Base-by-base conservation (phyloP, 2,797 vertebrate genomes). In the Typhlichthys subterraneus region DNA sequence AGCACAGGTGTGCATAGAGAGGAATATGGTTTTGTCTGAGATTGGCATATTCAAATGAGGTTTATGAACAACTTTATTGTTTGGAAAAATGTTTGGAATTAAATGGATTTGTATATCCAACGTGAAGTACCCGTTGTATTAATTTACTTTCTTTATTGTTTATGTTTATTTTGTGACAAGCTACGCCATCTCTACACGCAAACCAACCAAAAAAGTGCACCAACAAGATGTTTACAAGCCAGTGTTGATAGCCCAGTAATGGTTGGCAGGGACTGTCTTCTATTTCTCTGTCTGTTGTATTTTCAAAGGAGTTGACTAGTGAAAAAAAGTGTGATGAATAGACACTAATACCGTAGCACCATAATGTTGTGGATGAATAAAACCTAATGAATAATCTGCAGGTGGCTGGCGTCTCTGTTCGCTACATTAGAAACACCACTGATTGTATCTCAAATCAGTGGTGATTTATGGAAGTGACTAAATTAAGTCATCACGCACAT, bases 381-480 rank as follows among this genome's bases (percentile, higher is more conserved):
- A 63, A 45, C 33, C 31, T 4, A 4, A 45, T 64, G 65, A 73
- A 70, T 69, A 69, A 77, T 64, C 62, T 81, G 72, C 75, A 76
- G 74, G 70, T 76, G 61, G 62, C 63, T 75, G 73, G 59, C 15
- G 33, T 76, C 63, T 71, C 65, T 51, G 70, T 74, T 75, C 33
- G 23, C 54, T 77, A 66, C 57, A 77, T 71, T 72, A 70, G 57
- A 53, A 46, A 61, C 57, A 53, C 61, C 52, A 63, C 55, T 73
- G 65, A 78, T 80, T 75, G 55, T 69, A 61, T 72, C 72, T 75
- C 73, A 65, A 79, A 74, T 79, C 75, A 71, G 48, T 63, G 71
- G 54, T 23, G 14, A n/a, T 75, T 80, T 62, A 62, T 69, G 42
- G 58, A 62, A 23, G 60, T 79, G 42, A 55, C 2, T 5, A 53